These are phyloP conservation scores for Hyphantria cunea DNA, from an alignment of 1,140 invertebrate species.

Conservation along the genomic window DNA sequence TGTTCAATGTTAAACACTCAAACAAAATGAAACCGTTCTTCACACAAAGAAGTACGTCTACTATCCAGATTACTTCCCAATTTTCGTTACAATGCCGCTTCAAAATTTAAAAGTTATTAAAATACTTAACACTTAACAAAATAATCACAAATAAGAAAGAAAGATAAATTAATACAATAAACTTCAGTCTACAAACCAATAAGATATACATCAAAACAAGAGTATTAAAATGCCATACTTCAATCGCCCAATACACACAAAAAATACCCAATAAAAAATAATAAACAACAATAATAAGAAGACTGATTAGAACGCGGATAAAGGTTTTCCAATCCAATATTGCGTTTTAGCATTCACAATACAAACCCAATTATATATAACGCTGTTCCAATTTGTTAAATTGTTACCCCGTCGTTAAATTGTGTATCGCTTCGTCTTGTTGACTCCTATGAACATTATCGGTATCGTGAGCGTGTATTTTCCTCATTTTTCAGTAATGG, in stretches of 20 bases:
- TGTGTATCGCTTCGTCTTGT: slow-evolving; percentile 21
- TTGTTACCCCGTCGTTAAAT: slow-evolving; percentile 18
- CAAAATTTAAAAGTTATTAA: no score
- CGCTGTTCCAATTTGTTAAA: slow-evolving; percentile 24
- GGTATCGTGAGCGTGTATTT: slow-evolving; percentile 25
- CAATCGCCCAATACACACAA: neutral
- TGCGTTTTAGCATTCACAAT: slow-evolving; percentile 9
- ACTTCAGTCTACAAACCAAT: no score
- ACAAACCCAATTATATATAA: slow-evolving; percentile 14
- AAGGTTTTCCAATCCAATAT: neutral
- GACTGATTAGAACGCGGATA: slow-evolving; percentile 7
- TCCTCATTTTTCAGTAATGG: slow-evolving; percentile 37
- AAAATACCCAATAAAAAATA: neutral
- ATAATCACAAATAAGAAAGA: no score
- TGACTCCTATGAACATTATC: slow-evolving; percentile 28
- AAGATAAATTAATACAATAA: no score
- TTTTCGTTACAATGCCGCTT: no score
- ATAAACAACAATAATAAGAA: slow-evolving; percentile 16
- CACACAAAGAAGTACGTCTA: no score
- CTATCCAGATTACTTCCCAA: no score
- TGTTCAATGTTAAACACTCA: no score
- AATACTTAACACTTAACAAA: no score
- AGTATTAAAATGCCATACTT: no score
- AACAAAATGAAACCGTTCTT: no score
- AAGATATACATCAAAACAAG: no score